Evolutionary conservation across 2,113 vertebrate genomes (phyloP).

Genomic region (Cephalopterus ornatus): DNA sequence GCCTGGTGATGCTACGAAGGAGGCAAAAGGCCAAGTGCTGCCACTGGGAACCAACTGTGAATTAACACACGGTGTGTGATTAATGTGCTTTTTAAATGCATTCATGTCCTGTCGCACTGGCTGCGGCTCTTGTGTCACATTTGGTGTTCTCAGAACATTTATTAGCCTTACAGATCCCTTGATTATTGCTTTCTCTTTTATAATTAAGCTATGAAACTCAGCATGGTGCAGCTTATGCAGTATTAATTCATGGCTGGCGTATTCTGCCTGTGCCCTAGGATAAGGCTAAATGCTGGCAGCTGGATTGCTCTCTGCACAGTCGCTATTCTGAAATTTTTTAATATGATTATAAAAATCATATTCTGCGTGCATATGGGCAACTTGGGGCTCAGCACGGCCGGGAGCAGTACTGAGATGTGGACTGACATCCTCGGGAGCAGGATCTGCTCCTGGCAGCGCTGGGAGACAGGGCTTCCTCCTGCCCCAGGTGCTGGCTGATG

Average conservation of each 20-base stretch:
- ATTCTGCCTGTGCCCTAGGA: slow-evolving; percentile 17
- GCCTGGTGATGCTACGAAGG: not conserved
- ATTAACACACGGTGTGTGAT: not conserved
- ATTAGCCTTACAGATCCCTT: slow-evolving; percentile 60
- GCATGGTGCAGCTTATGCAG: slow-evolving; percentile 2
- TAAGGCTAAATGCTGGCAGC: slow-evolving; percentile 44
- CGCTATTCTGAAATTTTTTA: not conserved
- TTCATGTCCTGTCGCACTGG: slow-evolving; percentile 20
- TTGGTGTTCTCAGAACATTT: slow-evolving; percentile 34
- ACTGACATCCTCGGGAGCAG: not conserved
- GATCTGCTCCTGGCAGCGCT: rapidly evolving
- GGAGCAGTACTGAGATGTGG: not conserved
- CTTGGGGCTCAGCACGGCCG: rapidly evolving
- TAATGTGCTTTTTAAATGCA: not conserved
- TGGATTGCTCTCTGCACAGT: slow-evolving; percentile 29
- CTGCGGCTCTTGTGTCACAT: slow-evolving; percentile 19
- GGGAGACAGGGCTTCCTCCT: not conserved
- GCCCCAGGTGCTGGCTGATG: not conserved
- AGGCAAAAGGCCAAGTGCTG: not conserved
- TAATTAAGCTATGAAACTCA: slow-evolving; percentile 61
- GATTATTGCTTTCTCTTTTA: slow-evolving; percentile 52
- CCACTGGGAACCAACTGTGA: not conserved
- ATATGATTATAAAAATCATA: slow-evolving; percentile 40
- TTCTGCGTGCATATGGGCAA: not conserved
- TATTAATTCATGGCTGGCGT: not conserved